Evolutionary conservation across 2,113 vertebrate genomes (phyloP), one percentile per base, ranked within the genome.

Genomic region (Bucco capensis): DNA sequence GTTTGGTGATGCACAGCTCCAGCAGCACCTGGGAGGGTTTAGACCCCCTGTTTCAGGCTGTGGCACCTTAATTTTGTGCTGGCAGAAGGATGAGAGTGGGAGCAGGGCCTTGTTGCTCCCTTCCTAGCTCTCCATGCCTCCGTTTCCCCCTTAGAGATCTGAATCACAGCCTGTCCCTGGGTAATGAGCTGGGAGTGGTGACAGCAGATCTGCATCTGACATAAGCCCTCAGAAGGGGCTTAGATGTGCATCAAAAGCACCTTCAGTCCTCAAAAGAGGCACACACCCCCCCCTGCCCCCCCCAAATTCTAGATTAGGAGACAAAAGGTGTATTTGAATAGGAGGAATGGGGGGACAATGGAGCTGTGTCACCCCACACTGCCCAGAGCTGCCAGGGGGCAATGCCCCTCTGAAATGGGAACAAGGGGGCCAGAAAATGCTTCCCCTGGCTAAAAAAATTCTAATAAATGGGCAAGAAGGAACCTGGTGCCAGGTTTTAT

Each of bases 21-120:
- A 2, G 30, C 38, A 22, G 38, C 51, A 16, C 8, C 31, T 4
- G 5, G 31, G 28, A n/a, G 35, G 61, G 24, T 33, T 28, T 25
- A 24, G 31, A 27, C 8, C 27, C 33, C 10, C 4, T 1, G 5
- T 7, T 7, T 24, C 0, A 2, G 35, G 42, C 72, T 25, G 14
- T 3, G 16, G 15, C 28, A 18, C 46, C 27, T 28, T 17, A n/a
- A 3, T 40, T 12, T 6, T 6, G 5, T 2, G 1, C 8, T 19
- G 9, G 2, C 1, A 6, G 28, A 3, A 14, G 35, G 44, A 30
- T 14, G 49, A 2, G 23, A 61, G 33, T 14, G 37, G 14, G 21
- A 12, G 53, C 2, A 1, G 10, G 22, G 44, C 18, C 22, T 31
- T 17, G 16, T 8, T 5, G 4, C 31, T 23, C 78, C 15, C 24